A percentile compares a stretch with the other conserved stretches of the same genome.
These are phyloP conservation scores for Picus viridis DNA, from an alignment of 2,797 vertebrate species.

Conservation along the genomic window DNA sequence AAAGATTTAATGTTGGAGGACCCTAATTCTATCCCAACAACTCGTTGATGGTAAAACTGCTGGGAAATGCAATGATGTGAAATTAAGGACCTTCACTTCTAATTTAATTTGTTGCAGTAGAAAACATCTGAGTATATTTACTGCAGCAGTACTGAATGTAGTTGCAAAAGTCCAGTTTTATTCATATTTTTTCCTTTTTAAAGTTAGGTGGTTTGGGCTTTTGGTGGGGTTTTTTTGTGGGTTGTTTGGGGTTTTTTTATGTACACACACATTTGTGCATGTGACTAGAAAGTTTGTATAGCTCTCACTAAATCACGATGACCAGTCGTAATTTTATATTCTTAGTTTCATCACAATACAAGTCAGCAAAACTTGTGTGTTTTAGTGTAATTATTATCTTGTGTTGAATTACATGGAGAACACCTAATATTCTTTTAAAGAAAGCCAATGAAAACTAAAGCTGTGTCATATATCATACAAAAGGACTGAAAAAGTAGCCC, in stretches of 20 bases:
- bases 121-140: neutral
- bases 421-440: neutral
- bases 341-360: neutral
- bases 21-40: neutral
- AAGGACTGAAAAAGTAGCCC: neutral
- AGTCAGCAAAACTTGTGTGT: neutral
- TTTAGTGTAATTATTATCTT: neutral
- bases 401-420: neutral
- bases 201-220: no score
- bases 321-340: neutral
- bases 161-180: neutral
- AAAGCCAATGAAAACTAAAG: neutral
- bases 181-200: neutral
- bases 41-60: neutral
- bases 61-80: neutral
- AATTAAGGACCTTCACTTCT: neutral
- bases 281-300: neutral
- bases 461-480: neutral
- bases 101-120: neutral
- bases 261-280: neutral
- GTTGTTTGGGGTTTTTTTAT: neutral
- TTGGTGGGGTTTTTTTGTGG: neutral
- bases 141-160: neutral
- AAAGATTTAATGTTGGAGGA: neutral
- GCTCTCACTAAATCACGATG: neutral